Evolutionary conservation across 2,113 vertebrate genomes (phyloP).

Genomic region (Polypterus senegalus): DNA sequence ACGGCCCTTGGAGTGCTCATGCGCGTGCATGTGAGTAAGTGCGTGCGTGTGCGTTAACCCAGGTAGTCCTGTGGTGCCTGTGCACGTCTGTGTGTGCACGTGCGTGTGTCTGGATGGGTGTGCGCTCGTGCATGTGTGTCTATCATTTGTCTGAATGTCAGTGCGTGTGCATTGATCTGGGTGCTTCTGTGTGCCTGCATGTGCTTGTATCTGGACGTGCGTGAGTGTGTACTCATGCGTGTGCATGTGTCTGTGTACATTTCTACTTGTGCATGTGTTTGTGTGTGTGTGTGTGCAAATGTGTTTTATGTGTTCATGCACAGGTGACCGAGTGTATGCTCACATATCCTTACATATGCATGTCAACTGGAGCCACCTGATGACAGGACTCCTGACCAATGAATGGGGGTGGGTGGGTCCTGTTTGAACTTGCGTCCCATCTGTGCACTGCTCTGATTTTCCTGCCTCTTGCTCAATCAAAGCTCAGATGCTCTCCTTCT

Average conservation of each 20-base stretch:
- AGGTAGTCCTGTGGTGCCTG: neutral
- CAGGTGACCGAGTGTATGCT: neutral
- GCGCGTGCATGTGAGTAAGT: neutral
- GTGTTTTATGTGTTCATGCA: slow-evolving; percentile 2
- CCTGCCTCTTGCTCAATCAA: no score
- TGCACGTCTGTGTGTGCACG: slow-evolving; percentile 19
- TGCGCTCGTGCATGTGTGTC: slow-evolving; percentile 7
- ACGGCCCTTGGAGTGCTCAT: neutral
- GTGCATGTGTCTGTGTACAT: slow-evolving; percentile 3
- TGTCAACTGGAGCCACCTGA: neutral
- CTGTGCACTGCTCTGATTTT: no score
- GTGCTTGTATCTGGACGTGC: slow-evolving; percentile 17
- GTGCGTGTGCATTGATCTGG: slow-evolving; percentile 34
- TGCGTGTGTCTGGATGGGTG: slow-evolving; percentile 10
- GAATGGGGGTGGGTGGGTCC: neutral
- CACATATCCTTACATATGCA: slow-evolving; percentile 2
- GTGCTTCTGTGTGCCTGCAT: slow-evolving; percentile 21
- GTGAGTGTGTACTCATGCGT: slow-evolving; percentile 4
- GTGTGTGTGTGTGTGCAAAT: slow-evolving; percentile 4
- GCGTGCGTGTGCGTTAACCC: neutral
- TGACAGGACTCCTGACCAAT: neutral
- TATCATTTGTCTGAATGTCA: slow-evolving; percentile 13
- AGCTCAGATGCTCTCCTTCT: no score
- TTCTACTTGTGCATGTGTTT: slow-evolving; percentile 7
- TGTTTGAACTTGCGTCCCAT: neutral